Evolutionary conservation across 1,140 invertebrate genomes (phyloP), one percentile per base, ranked within the genome.

Genomic region (Formica exsecta): DNA sequence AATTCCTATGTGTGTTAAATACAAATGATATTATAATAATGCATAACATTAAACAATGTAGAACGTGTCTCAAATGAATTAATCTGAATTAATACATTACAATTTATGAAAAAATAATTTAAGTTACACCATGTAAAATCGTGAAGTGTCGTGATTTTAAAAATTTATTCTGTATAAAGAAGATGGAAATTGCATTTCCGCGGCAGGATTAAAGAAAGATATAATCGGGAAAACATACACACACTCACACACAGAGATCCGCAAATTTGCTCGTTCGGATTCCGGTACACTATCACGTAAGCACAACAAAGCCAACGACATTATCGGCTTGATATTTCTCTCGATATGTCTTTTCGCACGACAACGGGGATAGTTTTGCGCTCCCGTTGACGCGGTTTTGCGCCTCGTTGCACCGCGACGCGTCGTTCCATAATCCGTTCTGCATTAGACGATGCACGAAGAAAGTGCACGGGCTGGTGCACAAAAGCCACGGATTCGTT

Each of bases 351-450:
- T 74, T 83, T 25, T 41, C 48, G 36, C 65, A 65, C 65, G 65
- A 29, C 32, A 71, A 19, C 62, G 32, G 9, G 38, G 19, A 4
- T 16, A 65, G 61, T 77, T 77, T 77, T 36, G 74, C 38, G 6
- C 11, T 22, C 32, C 16, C 29, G 29, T 79, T 32, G 54, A 44
- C 25, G 65, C 66, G 61, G 36, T 81, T 81, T 81, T 61, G 66
- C 66, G 54, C 68, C 68, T 74, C 68, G 38, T 36, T 83, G 79
- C 54, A 73, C 13, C 19, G 22, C 44, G 61, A 0, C 44, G 44
- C 25, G 25, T 59, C 29, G 66, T 19, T 11, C 66, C 38, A 32
- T 83, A 83, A 83, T 83, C 79, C 79, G 13, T 29, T 7, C 25
- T 61, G 68, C 13, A 59, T 81, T 71, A 83, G 25, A 44, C 25